Evolutionary conservation across 1,140 invertebrate genomes (phyloP), one percentile per base, ranked within the genome.

Genomic region (Solen grandis): DNA sequence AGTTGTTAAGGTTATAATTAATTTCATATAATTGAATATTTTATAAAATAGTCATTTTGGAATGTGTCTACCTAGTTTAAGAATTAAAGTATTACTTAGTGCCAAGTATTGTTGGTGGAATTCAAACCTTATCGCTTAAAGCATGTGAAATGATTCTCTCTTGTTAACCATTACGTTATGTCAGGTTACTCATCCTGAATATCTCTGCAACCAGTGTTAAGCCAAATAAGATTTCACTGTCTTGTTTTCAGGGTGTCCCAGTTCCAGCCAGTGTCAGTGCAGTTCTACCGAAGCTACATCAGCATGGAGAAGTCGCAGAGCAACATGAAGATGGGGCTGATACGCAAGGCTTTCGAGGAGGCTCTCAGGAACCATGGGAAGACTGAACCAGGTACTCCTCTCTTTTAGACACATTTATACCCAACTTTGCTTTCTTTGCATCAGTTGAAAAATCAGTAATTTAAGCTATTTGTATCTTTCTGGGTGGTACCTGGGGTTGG

Each of bases 351-450:
- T 0, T 77, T 57, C 46, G 46, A 77, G 50, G 75, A 77, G 33
- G 75, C 75, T 19, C 27, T 77, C n/a, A 55, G 62, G 41, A 63
- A 77, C 57, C 75, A 77, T 46, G 75, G 75, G 8, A 22, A 55
- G 5, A 1, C n/a, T 4, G 36, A 73, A 4, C 54, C 70, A 38
- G 57, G 70, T 73, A 73, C 19, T n/a, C n/a, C n/a, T n/a, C n/a
- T n/a, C n/a, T n/a, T n/a, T n/a, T n/a, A n/a, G n/a, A n/a, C n/a
- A n/a, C n/a, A n/a, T n/a, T n/a, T n/a, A n/a, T n/a, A n/a, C n/a
- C n/a, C n/a, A n/a, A n/a, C n/a, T n/a, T n/a, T n/a, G n/a, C n/a
- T n/a, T n/a, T n/a, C n/a, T n/a, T n/a, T n/a, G n/a, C n/a, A n/a
- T n/a, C n/a, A 13, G 27, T 13, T 16, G 57, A 13, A 60, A 13